Base-by-base conservation (phyloP, 2,797 vertebrate genomes). In the Cuniculus paca region DNA sequence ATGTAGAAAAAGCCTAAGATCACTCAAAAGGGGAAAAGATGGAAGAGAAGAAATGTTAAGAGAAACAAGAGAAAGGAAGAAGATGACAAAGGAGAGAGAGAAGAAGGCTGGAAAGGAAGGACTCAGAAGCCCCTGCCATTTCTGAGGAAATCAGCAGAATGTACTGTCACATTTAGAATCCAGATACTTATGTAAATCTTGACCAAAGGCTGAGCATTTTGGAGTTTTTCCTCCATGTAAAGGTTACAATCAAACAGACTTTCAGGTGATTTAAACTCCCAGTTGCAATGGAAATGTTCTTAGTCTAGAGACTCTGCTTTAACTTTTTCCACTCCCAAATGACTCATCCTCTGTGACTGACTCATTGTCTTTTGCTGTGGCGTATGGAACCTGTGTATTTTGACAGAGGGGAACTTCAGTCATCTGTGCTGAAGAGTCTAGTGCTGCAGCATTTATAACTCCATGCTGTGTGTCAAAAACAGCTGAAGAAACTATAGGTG, bases 321-420 rank as follows among this genome's bases (percentile, higher is more conserved):
- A 16, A 2, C 36, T 90, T 82, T 90, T 2, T 11, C 17, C 10
- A 52, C 22, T 75, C 8, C 45, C 17, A 75, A 26, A 28, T 65
- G 61, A 26, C 26, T 75, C 6, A 31, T 88, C 65, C 26, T 42
- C 16, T 72, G n/a, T 11, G 17, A 34, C 16, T 81, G 13, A 88
- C 10, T 28, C 61, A 19, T 28, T 4, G 16, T 36, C 6, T 56
- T 84, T 20, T 19, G 11, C n/a, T n/a, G 22, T 34, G 6, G 9
- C 50, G 0, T 1, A 19, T 13, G 56, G 1, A 70, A 39, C 36
- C 12, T 24, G 5, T 13, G 22, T 0, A 1, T 26, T 9, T 4
- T 20, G 34, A 28, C 3, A 74, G 26, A 24, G 4, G 36, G 22
- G 4, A 82, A 39, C 1, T 54, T 34, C 72, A 7, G 50, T 14